Evolutionary conservation across 1,140 invertebrate genomes (phyloP).

Genomic region (Euborellia annulipes): DNA sequence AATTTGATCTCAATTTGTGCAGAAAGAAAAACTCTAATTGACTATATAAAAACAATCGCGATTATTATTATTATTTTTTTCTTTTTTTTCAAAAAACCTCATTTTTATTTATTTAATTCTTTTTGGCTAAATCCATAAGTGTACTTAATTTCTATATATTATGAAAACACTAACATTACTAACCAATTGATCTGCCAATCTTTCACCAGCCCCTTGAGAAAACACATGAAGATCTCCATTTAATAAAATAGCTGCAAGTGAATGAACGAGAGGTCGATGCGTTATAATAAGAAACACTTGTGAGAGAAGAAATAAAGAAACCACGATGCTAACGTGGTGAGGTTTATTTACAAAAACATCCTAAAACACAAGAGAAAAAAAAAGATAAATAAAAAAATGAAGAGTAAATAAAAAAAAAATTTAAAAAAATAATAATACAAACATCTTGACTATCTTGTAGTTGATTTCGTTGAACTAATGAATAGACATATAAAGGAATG

Average conservation of each 20-base stretch:
- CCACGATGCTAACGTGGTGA: conserved; percentile 67
- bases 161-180: background rate
- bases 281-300: conserved; percentile 93
- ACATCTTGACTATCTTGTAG: no score
- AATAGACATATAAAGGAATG: conserved; percentile 89
- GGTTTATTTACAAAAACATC: conserved; percentile 27
- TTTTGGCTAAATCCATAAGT: no score
- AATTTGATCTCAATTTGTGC: no score
- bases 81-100: background rate
- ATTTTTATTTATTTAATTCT: background rate
- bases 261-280: conserved; percentile 73
- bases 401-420: no score
- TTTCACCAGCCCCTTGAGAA: conserved; percentile 11
- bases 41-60: conserved; percentile 1
- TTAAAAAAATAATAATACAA: no score
- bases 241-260: conserved; percentile 75
- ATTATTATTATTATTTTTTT: background rate
- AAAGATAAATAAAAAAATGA: no score
- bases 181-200: conserved; percentile 1
- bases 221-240: conserved; percentile 49
- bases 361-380: no score
- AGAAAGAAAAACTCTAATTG: no score
- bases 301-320: conserved; percentile 80
- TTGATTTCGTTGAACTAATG: conserved; percentile 37
- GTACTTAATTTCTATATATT: background rate